Evolutionary conservation across 2,888 invertebrate species (phyloP).

Genomic region (Drosophila acutilabella): DNA sequence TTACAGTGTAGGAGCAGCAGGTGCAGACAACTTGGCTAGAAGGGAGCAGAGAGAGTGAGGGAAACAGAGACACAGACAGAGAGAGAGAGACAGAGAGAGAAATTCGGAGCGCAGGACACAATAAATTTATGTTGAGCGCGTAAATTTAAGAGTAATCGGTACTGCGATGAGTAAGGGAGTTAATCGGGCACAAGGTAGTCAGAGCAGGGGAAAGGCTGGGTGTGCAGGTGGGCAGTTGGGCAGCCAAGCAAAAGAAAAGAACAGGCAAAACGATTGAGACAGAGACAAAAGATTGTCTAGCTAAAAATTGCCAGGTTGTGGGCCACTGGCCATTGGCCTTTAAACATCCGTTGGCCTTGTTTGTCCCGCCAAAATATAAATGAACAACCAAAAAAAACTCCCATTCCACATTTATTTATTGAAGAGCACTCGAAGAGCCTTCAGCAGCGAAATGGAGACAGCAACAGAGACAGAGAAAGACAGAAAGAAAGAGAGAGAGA

Average conservation of each 20-base stretch:
- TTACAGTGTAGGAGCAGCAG: conserved; percentile 40
- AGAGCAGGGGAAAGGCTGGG: neutral
- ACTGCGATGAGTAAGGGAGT: conserved; percentile 36
- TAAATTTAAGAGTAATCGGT: conserved; percentile 56
- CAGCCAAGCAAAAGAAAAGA: neutral
- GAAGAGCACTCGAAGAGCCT: conserved; percentile 41
- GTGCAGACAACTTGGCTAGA: conserved; percentile 40
- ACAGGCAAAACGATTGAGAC: neutral
- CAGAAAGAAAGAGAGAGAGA: neutral
- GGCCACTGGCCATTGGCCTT: conserved; percentile 6
- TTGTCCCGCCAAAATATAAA: conserved; percentile 49
- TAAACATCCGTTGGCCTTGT: conserved; percentile 35
- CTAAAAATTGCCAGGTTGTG: neutral
- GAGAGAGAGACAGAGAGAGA: no score
- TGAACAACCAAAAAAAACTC: conserved; percentile 49
- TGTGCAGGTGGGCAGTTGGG: no score
- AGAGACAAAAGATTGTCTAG: conserved; percentile 10
- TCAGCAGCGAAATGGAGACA: neutral
- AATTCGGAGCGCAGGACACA: conserved; percentile 18
- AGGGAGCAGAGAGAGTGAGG: no score
- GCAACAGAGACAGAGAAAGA: neutral
- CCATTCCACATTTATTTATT: conserved; percentile 51
- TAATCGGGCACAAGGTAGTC: conserved; percentile 7
- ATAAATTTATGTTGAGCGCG: conserved; percentile 64
- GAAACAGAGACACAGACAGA: no score